Conservation (phyloP, 2,113 vertebrate genomes). For the Apteryx owenii region DNA sequence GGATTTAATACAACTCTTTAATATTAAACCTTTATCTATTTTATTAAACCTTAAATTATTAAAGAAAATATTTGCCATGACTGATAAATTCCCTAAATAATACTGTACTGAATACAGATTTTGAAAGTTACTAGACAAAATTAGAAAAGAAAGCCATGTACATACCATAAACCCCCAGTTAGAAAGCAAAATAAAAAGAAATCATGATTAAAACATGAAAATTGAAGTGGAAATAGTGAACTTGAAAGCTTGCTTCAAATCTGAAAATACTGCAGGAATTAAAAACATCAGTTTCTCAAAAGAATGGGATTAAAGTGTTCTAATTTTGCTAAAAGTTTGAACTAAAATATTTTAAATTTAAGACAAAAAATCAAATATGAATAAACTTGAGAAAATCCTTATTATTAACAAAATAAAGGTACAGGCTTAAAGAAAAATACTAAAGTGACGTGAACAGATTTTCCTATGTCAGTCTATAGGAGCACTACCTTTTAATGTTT, state of each 20-base stretch:
- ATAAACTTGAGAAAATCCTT: background rate
- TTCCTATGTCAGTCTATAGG: background rate
- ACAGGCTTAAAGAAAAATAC: background rate
- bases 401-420: background rate
- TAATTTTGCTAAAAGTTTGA: background rate
- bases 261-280: background rate
- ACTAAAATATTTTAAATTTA: background rate
- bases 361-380: background rate
- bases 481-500: background rate
- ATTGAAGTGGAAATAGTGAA: slow-evolving; percentile 1
- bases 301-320: background rate
- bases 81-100: background rate
- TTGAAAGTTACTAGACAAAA: background rate
- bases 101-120: background rate
- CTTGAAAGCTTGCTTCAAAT: background rate
- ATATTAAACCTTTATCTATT: background rate
- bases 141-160: slow-evolving; percentile 34
- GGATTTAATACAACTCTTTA: background rate
- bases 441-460: background rate
- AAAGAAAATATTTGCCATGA: background rate
- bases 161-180: slow-evolving; percentile 64
- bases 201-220: slow-evolving; percentile 43
- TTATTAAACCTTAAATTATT: background rate
- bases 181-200: slow-evolving; percentile 72
- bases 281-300: background rate